Conservation (phyloP, 2,888 invertebrate species). For the Rhagophthalmus giganteus region DNA sequence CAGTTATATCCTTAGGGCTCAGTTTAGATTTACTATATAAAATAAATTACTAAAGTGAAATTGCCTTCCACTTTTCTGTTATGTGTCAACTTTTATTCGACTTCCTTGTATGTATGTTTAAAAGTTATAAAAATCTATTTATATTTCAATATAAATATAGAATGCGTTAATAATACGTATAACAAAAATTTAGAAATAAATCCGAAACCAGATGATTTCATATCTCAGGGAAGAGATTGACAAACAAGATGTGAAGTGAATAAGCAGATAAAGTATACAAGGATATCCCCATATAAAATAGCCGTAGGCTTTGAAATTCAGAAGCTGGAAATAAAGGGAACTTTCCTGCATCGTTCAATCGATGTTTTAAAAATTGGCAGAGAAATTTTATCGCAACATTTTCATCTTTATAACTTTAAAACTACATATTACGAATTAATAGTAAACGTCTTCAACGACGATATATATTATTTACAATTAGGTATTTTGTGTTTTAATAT, state of each 20-base stretch:
- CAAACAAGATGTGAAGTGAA: constrained; percentile 3
- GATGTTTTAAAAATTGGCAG: neutral
- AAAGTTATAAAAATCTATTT: no score
- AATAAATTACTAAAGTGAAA: constrained; percentile 19
- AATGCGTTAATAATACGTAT: no score
- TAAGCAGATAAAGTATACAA: constrained; percentile 1
- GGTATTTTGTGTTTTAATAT: no score
- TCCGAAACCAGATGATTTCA: neutral
- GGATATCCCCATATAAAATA: neutral
- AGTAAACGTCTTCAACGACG: no score
- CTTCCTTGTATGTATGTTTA: neutral
- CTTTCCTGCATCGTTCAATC: neutral
- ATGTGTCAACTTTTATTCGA: neutral
- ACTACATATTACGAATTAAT: no score
- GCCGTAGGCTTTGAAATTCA: constrained; percentile 2
- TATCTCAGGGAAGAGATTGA: neutral
- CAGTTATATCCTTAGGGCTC: constrained; percentile 19
- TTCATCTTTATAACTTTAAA: no score
- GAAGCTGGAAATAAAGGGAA: neutral
- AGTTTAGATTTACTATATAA: constrained; percentile 24
- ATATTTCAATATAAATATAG: no score
- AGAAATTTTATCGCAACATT: no score
- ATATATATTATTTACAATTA: no score
- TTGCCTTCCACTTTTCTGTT: constrained; percentile 8
- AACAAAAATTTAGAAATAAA: no score